Conservation (phyloP, 2,797 vertebrate species). For the Stomatorhinus walkeri region DNA sequence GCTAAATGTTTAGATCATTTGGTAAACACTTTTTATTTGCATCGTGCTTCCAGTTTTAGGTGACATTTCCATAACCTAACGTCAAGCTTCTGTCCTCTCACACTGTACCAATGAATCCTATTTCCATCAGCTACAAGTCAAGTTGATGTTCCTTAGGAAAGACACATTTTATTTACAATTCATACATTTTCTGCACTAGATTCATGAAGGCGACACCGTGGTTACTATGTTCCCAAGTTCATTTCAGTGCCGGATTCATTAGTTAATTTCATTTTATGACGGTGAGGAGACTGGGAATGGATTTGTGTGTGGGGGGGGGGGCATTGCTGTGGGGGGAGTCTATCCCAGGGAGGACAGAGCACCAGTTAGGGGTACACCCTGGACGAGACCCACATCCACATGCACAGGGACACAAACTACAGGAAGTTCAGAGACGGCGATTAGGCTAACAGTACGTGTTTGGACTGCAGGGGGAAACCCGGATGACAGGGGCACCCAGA, state of each 20-base stretch:
- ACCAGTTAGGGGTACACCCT: background rate
- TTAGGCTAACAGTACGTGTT: background rate
- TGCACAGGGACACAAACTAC: background rate
- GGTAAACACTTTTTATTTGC: background rate
- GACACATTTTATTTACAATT: background rate
- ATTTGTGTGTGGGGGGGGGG: background rate
- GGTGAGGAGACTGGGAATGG: background rate
- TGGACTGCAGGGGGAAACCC: background rate
- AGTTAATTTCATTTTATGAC: background rate
- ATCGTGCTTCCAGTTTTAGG: background rate
- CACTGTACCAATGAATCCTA: background rate
- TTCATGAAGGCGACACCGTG: background rate
- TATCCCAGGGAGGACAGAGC: background rate
- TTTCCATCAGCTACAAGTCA: background rate
- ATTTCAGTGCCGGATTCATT: background rate
- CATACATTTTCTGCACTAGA: background rate
- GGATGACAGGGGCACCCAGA: background rate
- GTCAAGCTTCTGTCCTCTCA: background rate
- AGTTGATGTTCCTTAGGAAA: background rate
- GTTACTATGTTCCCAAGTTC: background rate
- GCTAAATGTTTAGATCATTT: background rate
- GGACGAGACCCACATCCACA: background rate
- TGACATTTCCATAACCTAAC: background rate
- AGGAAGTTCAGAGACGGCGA: background rate
- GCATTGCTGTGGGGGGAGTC: background rate